Base-by-base conservation (phyloP, 2,113 vertebrate species). In the Pontoporia blainvillei region DNA sequence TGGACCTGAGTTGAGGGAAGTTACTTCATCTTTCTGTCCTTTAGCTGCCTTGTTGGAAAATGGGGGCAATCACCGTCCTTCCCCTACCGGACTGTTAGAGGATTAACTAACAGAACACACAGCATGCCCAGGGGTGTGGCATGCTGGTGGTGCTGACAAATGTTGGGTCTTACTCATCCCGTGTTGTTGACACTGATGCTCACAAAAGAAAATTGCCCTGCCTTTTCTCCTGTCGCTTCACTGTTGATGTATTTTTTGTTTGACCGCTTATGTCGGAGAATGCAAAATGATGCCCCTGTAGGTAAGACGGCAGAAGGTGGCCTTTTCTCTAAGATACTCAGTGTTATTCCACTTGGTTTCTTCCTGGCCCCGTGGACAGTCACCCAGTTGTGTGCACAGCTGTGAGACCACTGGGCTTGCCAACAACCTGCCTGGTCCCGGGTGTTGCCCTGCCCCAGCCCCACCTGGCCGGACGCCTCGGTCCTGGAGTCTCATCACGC, bases 231-330 rank as follows among this genome's bases (percentile, higher is more conserved):
- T 71, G 27, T 39, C 57, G 36, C 91, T 84, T 59, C 13, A 21
- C 54, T 78, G 34, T 66, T 88, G 81, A 73, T 85, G 6, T 14
- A 66, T 8, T 21, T 71, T 81, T 96, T 94, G 62, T 62, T 78
- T 46, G 66, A 86, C 21, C 25, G 31, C 14, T 71, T 8, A 15
- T 75, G 18, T 61, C 17, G 31, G 66, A 86, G n/a, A 41, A 69
- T 15, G 7, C 17, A 29, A 49, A 20, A 8, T 41, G 20, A 71
- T 44, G 14, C 17, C 34, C n/a, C 9, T 5, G 2, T 39, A 49
- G 13, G 59, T 64, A 12, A 46, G 84, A 59, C 36, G 34, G 57
- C 57, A 10, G 23, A 90, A 10, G 46, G 39, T 31, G 36, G 41
- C 21, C 54, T 54, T 66, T 82, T 4, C 44, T 34, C 4, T 23